Evolutionary conservation across 2,888 invertebrate genomes (phyloP).

Genomic region (Leptopterna dolabrata): DNA sequence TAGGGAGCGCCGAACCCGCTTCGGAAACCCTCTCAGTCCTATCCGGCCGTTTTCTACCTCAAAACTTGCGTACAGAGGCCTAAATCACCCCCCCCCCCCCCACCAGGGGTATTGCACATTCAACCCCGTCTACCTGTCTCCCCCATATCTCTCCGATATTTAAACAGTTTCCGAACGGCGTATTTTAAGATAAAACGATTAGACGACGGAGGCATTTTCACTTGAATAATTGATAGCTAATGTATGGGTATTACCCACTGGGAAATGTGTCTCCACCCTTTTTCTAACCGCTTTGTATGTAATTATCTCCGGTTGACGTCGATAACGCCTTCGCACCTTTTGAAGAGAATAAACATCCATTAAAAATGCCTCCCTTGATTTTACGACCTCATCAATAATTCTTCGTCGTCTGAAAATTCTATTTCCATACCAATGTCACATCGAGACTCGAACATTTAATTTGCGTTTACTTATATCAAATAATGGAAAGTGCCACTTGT

Average conservation of each 20-base stretch:
- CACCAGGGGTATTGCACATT: neutral
- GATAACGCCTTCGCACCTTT: neutral
- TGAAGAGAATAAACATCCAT: neutral
- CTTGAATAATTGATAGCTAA: constrained; percentile 18
- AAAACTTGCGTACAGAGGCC: neutral
- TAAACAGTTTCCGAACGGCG: constrained; percentile 18
- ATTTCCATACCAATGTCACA: no score
- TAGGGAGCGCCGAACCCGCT: neutral
- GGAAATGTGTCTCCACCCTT: neutral
- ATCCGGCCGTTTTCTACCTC: neutral
- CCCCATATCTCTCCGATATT: neutral
- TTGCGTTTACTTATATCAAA: no score
- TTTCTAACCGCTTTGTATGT: neutral
- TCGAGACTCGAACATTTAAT: no score
- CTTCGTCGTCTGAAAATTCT: no score
- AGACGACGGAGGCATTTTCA: constrained; percentile 1
- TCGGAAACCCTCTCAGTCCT: neutral
- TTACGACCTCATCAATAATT: neutral
- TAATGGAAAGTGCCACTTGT: no score
- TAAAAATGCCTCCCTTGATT: neutral
- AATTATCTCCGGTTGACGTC: neutral
- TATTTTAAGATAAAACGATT: constrained; percentile 21
- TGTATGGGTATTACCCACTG: neutral
- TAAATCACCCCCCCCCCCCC: neutral
- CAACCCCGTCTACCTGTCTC: neutral